These are phyloP conservation scores for Stichodactyla helianthus DNA, from an alignment of 64 coral and sea anemone species.

Conservation along the genomic window DNA sequence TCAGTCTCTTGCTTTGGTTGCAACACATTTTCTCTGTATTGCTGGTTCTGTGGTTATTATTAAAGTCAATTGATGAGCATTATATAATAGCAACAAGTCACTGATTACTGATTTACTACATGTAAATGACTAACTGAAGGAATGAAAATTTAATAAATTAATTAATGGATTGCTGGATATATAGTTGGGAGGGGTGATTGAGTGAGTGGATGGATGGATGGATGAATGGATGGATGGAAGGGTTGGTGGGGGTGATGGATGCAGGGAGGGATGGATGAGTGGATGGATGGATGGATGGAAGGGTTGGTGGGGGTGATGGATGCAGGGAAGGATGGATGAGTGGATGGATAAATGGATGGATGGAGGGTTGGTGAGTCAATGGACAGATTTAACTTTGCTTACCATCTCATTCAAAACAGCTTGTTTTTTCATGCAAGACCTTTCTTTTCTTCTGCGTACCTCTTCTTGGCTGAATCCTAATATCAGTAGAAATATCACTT, in stretches of 20 bases:
- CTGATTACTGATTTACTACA: background rate
- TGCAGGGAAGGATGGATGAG: no score
- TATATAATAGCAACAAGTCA: background rate
- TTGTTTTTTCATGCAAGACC: slow-evolving; percentile 28
- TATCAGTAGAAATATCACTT: background rate
- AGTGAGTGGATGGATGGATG: background rate
- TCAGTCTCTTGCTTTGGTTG: slow-evolving; percentile 56
- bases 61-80: background rate
- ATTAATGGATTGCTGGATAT: background rate
- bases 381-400: background rate
- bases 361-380: no score
- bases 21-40: slow-evolving; percentile 51
- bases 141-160: background rate
- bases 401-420: slow-evolving; percentile 40
- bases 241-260: background rate
- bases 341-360: no score
- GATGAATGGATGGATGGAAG: background rate
- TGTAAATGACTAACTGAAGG: background rate
- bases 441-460: background rate
- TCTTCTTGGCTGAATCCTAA: slow-evolving; percentile 25
- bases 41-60: slow-evolving; percentile 13
- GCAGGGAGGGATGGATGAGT: background rate
- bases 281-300: no score
- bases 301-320: no score
- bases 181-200: background rate